Base-by-base conservation (phyloP, 2,113 vertebrate species). In the Ictalurus punctatus region DNA sequence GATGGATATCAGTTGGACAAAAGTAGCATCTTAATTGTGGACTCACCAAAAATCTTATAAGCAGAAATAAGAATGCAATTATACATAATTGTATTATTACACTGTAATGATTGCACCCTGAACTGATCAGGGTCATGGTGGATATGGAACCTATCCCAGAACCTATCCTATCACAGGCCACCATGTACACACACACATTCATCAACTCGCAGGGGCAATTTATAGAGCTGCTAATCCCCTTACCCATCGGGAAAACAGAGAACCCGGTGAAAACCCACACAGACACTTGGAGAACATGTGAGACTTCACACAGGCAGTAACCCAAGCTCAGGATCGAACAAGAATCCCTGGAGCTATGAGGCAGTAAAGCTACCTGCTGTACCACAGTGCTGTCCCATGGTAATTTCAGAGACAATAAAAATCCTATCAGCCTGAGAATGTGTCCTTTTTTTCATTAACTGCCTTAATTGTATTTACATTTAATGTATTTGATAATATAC, bases 261-360 rank as follows among this genome's bases (percentile, higher is more conserved):
- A 59, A 34, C n/a, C 54, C 34, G 54, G 16, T 23, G 19, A 61
- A 83, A 37, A 27, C 21, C 34, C 19, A 61, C 54, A 23, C 3
- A 83, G 56, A 61, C 34, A 40, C 23, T 23, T 25, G 34, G 10
- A 63, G 58, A 61, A 83, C 81, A 83, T 83, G 81, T 40, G 81
- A 61, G 25, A 40, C 54, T 34, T 58, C 30, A 59, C n/a, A 59
- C 58, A 82, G 19, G 5, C 17, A 27, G 34, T 44, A 83, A 83
- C 30, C 58, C 58, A 83, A 83, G 58, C 81, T 44, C 34, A 61
- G 34, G 23, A 83, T 83, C 58, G 81, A 83, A 83, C 59, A 63
- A 25, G 34, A 61, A 34, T 44, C 58, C 58, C 81, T 59, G 17
- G 56, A 82, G 80, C 13, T 80, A 80, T 8, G 48, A 80, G 78